Evolutionary conservation across 1,140 invertebrate genomes (phyloP), one percentile per base, ranked within the genome.

Genomic region (Nautilus pompilius): DNA sequence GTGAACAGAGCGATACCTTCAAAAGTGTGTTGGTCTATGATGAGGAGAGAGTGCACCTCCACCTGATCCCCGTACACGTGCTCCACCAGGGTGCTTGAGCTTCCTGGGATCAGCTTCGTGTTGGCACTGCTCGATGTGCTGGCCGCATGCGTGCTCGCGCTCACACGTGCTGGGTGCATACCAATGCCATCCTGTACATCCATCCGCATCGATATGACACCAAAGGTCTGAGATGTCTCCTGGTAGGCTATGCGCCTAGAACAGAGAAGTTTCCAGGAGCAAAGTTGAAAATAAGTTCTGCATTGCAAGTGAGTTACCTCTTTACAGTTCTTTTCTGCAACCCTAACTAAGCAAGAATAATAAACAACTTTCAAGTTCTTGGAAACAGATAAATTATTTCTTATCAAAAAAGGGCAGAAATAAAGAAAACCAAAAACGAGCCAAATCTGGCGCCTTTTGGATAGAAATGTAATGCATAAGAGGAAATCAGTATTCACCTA

Each of bases 11-110:
- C 1, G 36, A 66, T 64, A 87, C 86, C 89, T 86, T 96, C 94
- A 81, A 98, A 98, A 0, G 96, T 98, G 79, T 98, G 94, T 75
- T 98, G 95, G 86, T 98, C 94, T 62, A 99, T 90, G 30, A 99
- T 87, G 3, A 98, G 85, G 36, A 99, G 85, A 83, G 93, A 96
- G 80, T 96, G 90, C 15, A 96, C 88, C 83, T 98, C 95, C 17
- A 96, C 87, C 83, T 98, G 95, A 80, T 91, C 88, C 0, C 90
- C 90, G 68, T 87, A 87, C 10, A 66, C 55, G 29, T 77, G 70
- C 32, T 74, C 71, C 30, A 58, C 63, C 57, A 71, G 67, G 22
- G 69, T 67, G 57, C 73, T 74, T 17, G 68, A 71, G 33, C 70
- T 66, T 24, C 68, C 66, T 56, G 72, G 61, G 20, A 76, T 68